Conservation (phyloP, 2,113 vertebrate species). For the Gulo gulo region DNA sequence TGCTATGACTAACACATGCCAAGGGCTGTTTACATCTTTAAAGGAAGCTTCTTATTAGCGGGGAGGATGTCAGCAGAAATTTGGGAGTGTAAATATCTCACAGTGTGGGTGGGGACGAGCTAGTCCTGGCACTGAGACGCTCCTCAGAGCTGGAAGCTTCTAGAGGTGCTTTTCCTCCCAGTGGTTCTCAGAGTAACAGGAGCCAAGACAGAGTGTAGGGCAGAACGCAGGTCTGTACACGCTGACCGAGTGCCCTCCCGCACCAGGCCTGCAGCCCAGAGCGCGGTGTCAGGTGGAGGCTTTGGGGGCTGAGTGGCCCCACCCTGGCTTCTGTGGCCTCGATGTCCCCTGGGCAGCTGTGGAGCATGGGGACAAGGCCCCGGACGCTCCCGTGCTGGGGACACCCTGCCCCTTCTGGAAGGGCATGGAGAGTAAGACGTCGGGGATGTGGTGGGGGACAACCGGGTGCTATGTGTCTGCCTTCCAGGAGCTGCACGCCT, state of each 20-base stretch:
- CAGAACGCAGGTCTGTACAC: neutral
- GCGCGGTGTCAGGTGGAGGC: neutral
- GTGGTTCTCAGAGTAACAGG: too few relatives aligned
- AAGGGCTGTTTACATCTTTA: accelerated
- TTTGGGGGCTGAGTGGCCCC: neutral
- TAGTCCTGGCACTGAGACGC: neutral
- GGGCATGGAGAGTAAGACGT: neutral
- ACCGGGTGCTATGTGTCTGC: neutral
- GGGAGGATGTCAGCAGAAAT: neutral
- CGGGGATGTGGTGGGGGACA: neutral
- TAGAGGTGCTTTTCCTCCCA: neutral
- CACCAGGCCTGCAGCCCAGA: neutral
- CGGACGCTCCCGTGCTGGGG: accelerated
- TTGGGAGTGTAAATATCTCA: neutral
- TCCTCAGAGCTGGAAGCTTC: neutral
- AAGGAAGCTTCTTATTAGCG: neutral
- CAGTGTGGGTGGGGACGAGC: neutral
- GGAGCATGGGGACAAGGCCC: neutral
- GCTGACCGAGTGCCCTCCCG: accelerated
- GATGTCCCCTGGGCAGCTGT: neutral
- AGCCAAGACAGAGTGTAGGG: neutral
- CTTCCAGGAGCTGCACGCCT: accelerated
- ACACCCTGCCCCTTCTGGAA: accelerated
- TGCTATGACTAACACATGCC: neutral
- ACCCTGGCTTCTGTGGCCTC: neutral